A percentile compares a stretch with the other conserved stretches of the same genome.
Evolutionary conservation across 1,140 invertebrate genomes (phyloP).

Genomic region (Catajapyx aquilonaris): DNA sequence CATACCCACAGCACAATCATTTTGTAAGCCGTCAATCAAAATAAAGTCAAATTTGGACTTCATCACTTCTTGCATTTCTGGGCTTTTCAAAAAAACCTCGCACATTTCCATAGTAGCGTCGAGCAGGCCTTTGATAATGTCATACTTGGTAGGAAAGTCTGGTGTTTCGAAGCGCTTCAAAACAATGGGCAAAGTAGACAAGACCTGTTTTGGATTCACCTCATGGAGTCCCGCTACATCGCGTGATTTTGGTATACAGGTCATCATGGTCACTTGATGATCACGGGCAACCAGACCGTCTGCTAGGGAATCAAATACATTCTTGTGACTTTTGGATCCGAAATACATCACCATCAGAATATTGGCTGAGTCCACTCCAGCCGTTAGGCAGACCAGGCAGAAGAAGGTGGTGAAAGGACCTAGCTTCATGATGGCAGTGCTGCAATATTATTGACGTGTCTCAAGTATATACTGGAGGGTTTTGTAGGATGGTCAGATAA

Average conservation of each 20-base stretch:
- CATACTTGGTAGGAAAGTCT: background rate
- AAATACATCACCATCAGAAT: conserved; percentile 42
- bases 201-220: too few relatives aligned
- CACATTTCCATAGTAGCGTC: conserved; percentile 16
- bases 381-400: too few relatives aligned
- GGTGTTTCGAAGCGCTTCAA: background rate
- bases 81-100: conserved; percentile 14
- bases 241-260: conserved; percentile 13
- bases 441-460: too few relatives aligned
- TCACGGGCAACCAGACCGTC: conserved; percentile 35
- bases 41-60: too few relatives aligned
- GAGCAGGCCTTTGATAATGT: background rate
- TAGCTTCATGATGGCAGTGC: too few relatives aligned
- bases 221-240: conserved; percentile 5
- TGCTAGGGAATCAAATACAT: conserved; percentile 37
- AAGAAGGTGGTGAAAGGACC: too few relatives aligned
- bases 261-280: conserved; percentile 41
- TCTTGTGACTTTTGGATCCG: conserved; percentile 41
- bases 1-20: too few relatives aligned
- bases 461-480: too few relatives aligned
- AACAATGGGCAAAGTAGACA: conserved; percentile 3
- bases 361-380: too few relatives aligned
- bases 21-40: too few relatives aligned
- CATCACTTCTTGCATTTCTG: too few relatives aligned
- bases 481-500: too few relatives aligned